phyloP scores from a whole-genome alignment of 2,113 vertebrate genomes.

The Jacana jacana region DNA sequence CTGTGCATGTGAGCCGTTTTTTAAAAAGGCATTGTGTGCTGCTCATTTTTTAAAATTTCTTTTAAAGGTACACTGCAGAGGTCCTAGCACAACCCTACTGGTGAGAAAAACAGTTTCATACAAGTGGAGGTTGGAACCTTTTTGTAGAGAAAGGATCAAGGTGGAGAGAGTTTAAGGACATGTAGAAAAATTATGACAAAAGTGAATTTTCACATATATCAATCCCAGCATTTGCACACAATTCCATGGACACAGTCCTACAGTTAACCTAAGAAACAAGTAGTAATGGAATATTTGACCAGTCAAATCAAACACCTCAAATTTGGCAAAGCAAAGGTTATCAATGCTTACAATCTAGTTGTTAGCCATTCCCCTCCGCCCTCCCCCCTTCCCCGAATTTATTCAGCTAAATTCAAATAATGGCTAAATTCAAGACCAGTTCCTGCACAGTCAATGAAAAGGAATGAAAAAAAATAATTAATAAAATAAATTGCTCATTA shows the following conservation, averaged over 20 bases:
- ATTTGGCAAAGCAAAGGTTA: neutral
- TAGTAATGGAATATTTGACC: neutral
- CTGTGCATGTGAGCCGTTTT: neutral
- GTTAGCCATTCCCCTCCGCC: neutral
- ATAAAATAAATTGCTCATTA: neutral
- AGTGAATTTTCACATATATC: neutral
- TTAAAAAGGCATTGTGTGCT: neutral
- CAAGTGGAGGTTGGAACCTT: neutral
- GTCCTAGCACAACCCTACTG: neutral
- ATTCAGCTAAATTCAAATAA: neutral
- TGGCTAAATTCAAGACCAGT: neutral
- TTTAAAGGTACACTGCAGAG: neutral
- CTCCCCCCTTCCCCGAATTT: neutral
- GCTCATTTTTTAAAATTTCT: neutral
- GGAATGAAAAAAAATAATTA: fast-evolving
- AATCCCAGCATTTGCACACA: neutral
- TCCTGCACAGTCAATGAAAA: neutral
- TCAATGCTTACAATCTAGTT: neutral
- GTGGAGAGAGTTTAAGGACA: neutral
- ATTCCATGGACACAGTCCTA: neutral
- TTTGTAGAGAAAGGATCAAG: neutral
- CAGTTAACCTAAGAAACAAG: neutral
- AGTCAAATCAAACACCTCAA: neutral
- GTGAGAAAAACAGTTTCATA: neutral
- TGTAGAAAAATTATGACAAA: neutral